phyloP scores from a whole-genome alignment of 2,797 vertebrate species.

The Yasuhikotakia modesta region DNA sequence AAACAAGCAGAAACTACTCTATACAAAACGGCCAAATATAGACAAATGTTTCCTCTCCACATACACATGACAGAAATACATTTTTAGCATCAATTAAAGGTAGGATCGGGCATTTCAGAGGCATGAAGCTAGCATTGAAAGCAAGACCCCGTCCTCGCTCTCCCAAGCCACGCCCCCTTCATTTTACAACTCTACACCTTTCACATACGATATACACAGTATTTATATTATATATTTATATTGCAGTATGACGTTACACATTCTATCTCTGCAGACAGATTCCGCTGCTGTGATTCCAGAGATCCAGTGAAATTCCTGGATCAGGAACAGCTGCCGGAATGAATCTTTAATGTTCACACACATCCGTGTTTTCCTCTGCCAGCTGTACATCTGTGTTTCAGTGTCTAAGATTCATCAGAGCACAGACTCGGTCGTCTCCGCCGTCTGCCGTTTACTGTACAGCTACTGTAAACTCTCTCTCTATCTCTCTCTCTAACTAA shows the following conservation, averaged over 20 bases:
- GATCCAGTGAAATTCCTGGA: slow-evolving; percentile 49
- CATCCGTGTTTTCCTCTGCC: slow-evolving; percentile 53
- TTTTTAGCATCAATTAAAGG: too few relatives aligned
- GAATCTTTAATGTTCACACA: slow-evolving; percentile 75
- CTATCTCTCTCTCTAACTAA: too few relatives aligned
- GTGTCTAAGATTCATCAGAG: slow-evolving; percentile 52
- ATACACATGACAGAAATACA: too few relatives aligned
- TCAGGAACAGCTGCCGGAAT: slow-evolving; percentile 76
- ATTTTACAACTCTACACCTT: too few relatives aligned
- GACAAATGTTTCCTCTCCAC: too few relatives aligned
- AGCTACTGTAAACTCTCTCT: too few relatives aligned
- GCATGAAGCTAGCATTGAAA: too few relatives aligned
- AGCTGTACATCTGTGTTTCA: slow-evolving; percentile 53
- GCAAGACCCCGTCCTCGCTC: too few relatives aligned
- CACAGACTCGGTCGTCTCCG: slow-evolving; percentile 36
- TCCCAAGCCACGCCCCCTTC: too few relatives aligned
- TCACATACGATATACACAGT: not conserved
- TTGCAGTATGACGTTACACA: slow-evolving; percentile 10
- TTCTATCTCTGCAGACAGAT: slow-evolving; percentile 32
- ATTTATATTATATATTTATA: slow-evolving; percentile 8
- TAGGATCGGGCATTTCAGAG: too few relatives aligned
- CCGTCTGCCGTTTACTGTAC: slow-evolving; percentile 9
- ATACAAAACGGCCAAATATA: too few relatives aligned
- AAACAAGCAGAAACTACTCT: slow-evolving; percentile 15
- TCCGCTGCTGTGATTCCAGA: slow-evolving; percentile 29